Percentiles rank a stretch among this genome's conserved stretches.
Evolutionary conservation across 2,797 vertebrate species (phyloP).

Genomic region (Chelon auratus): DNA sequence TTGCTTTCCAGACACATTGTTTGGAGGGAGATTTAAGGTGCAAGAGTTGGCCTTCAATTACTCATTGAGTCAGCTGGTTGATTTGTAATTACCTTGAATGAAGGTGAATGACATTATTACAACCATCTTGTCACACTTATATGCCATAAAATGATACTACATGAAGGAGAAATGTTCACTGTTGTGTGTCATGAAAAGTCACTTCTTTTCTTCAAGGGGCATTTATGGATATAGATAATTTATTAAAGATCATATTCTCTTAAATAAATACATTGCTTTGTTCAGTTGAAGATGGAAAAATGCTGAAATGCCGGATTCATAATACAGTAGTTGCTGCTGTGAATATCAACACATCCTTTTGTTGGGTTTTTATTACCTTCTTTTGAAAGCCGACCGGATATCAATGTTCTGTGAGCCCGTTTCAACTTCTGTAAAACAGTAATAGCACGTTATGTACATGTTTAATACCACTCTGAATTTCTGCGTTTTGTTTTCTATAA

Average conservation of each 20-base stretch:
- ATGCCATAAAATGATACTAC: slow-evolving; percentile 49
- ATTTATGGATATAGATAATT: slow-evolving; percentile 36
- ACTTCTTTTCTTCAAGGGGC: slow-evolving; percentile 27
- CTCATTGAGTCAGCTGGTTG: slow-evolving; percentile 67
- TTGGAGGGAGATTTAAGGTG: slow-evolving; percentile 71
- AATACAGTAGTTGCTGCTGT: slow-evolving; percentile 1
- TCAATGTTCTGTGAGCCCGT: slow-evolving; percentile 89
- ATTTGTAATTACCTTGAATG: slow-evolving; percentile 74
- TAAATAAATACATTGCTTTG: slow-evolving; percentile 12
- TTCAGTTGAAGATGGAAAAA: slow-evolving; percentile 28
- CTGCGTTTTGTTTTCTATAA: background rate
- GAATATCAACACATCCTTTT: slow-evolving; percentile 9
- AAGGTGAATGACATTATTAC: slow-evolving; percentile 76
- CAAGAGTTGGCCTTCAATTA: slow-evolving; percentile 80
- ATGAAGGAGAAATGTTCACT: slow-evolving; percentile 51
- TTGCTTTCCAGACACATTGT: slow-evolving; percentile 85
- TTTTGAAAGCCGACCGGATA: slow-evolving; percentile 99
- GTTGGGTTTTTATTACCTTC: slow-evolving; percentile 90
- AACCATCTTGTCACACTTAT: slow-evolving; percentile 72
- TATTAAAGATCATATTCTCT: slow-evolving; percentile 11
- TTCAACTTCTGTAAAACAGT: slow-evolving; percentile 81
- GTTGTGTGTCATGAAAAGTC: slow-evolving; percentile 38
- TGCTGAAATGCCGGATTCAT: slow-evolving; percentile 19
- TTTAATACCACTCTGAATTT: slow-evolving; percentile 3
- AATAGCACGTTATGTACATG: slow-evolving; percentile 24